Evolutionary conservation across 2,113 vertebrate species (phyloP).

Genomic region (Nothobranchius furzeri): DNA sequence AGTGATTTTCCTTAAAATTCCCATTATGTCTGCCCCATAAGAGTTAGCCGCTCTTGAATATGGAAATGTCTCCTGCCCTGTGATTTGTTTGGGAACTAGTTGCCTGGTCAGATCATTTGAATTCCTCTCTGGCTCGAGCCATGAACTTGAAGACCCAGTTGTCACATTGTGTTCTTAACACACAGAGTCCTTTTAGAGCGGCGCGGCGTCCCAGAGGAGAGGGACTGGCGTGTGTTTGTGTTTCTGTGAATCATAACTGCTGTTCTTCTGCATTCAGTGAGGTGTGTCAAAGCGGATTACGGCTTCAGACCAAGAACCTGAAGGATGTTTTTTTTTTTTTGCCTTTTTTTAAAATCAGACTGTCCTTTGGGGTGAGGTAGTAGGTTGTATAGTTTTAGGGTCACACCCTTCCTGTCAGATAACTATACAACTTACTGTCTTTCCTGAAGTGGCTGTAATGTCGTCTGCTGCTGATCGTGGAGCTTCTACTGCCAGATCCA

Average conservation of each 20-base stretch:
- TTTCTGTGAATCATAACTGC: slow-evolving; percentile 60
- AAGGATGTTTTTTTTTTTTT: not conserved
- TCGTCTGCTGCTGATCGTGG: slow-evolving; percentile 58
- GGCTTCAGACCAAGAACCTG: slow-evolving; percentile 27
- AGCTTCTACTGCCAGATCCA: slow-evolving; percentile 29
- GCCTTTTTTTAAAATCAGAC: slow-evolving; percentile 58
- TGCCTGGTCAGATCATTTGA: slow-evolving; percentile 47
- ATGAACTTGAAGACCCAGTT: slow-evolving; percentile 57
- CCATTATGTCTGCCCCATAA: not conserved
- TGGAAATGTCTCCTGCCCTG: slow-evolving; percentile 35
- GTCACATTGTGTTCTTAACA: slow-evolving; percentile 43
- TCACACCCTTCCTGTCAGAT: slow-evolving; percentile 91
- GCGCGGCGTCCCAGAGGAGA: slow-evolving; percentile 39
- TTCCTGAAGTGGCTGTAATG: slow-evolving; percentile 99
- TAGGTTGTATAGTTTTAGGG: slow-evolving; percentile 99
- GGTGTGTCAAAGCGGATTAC: slow-evolving; percentile 45
- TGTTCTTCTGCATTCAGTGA: slow-evolving; percentile 51
- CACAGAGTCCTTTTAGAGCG: slow-evolving; percentile 17
- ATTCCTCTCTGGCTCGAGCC: slow-evolving; percentile 32
- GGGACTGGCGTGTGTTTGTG: slow-evolving; percentile 45
- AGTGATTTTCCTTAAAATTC: slow-evolving; percentile 1
- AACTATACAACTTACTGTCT: slow-evolving; percentile 99
- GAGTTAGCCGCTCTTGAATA: slow-evolving; percentile 34
- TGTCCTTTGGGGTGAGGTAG: slow-evolving; percentile 99
- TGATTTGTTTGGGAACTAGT: slow-evolving; percentile 42